Conservation (phyloP, 2,888 invertebrate species). For the Andrena marginata region DNA sequence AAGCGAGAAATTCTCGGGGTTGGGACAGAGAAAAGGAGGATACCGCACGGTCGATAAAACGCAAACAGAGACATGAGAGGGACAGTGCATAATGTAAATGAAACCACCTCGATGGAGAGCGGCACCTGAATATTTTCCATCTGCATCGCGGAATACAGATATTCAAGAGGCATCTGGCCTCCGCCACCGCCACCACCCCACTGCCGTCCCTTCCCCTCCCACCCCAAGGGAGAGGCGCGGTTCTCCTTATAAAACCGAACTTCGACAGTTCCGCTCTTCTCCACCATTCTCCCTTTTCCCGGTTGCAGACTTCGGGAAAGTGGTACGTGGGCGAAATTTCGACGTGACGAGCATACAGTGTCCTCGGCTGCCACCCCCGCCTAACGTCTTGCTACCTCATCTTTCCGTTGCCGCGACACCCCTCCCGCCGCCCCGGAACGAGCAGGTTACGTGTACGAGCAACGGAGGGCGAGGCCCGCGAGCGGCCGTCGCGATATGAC, state of each 20-base stretch:
- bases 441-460: not conserved
- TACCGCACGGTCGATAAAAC: conserved; percentile 52
- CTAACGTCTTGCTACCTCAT: conserved; percentile 41
- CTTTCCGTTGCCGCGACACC: conserved; percentile 21
- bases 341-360: conserved; percentile 76
- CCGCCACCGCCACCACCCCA: not conserved
- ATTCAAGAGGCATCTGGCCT: conserved; percentile 73
- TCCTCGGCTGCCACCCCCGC: conserved; percentile 39
- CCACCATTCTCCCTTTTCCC: conserved; percentile 62
- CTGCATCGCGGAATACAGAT: conserved; percentile 74
- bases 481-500: not conserved
- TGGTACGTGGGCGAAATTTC: conserved; percentile 79
- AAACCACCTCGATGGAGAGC: conserved; percentile 60
- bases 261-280: conserved; percentile 72
- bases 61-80: conserved; percentile 58
- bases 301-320: conserved; percentile 76
- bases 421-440: not conserved
- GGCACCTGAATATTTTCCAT: conserved; percentile 72
- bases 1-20: conserved; percentile 4
- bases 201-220: not conserved
- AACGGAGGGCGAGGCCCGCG: not conserved
- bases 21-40: conserved; percentile 14
- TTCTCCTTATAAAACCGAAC: conserved; percentile 76
- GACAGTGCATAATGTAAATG: conserved; percentile 73
- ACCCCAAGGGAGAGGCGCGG: conserved; percentile 27